Percentiles rank a stretch among this genome's conserved stretches.
Conservation (phyloP, 2,113 vertebrate genomes). For the Esox niger region DNA sequence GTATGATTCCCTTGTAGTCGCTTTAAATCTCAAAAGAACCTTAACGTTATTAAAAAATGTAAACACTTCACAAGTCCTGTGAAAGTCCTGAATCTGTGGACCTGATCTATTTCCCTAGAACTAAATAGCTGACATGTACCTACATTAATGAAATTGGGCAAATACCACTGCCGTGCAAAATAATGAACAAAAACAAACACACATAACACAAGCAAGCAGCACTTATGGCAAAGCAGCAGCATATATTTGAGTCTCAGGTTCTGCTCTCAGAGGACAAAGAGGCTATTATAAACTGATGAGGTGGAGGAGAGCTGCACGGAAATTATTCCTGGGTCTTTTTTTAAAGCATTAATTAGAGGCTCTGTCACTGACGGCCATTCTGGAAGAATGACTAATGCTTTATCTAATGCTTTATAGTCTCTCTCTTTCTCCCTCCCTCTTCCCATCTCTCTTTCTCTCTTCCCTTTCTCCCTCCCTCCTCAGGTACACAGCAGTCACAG, state of each 20-base stretch:
- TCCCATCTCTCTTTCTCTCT: no score
- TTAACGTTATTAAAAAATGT: no score
- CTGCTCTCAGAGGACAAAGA: slow-evolving; percentile 56
- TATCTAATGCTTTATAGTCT: slow-evolving; percentile 3
- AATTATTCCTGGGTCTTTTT: slow-evolving; percentile 66
- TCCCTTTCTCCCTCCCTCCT: slow-evolving; percentile 27
- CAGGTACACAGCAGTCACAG: slow-evolving; percentile 60
- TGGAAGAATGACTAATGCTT: slow-evolving; percentile 59
- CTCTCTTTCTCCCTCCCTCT: no score
- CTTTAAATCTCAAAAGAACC: no score
- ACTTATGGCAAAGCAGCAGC: slow-evolving; percentile 51
- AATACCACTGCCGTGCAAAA: slow-evolving; percentile 5
- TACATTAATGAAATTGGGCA: slow-evolving; percentile 14
- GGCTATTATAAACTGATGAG: slow-evolving; percentile 70
- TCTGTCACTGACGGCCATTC: slow-evolving; percentile 61
- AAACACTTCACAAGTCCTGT: no score
- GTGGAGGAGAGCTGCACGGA: slow-evolving; percentile 63
- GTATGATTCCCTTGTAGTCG: no score
- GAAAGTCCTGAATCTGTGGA: no score
- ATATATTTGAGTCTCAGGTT: slow-evolving; percentile 56
- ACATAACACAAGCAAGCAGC: slow-evolving; percentile 34
- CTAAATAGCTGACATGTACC: no score
- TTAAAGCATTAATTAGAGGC: slow-evolving; percentile 70
- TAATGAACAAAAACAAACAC: slow-evolving; percentile 18
- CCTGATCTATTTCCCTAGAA: no score